Evolutionary conservation across 2,797 vertebrate genomes (phyloP).

Genomic region (Decapterus maruadsi): DNA sequence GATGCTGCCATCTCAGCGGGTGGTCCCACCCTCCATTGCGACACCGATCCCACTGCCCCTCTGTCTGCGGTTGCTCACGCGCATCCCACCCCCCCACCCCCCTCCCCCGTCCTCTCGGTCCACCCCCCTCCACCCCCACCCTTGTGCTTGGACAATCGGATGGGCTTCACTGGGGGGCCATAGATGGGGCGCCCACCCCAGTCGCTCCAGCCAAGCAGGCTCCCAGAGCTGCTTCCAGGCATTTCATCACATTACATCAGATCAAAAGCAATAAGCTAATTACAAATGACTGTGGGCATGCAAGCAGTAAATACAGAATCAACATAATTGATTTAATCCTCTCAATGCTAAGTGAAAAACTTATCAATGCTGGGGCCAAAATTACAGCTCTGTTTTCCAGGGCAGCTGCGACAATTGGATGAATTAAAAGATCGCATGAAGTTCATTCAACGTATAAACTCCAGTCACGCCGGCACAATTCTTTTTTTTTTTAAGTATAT

Average conservation of each 20-base stretch:
- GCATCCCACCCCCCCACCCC: slow-evolving; percentile 59
- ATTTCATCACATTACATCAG: slow-evolving; percentile 88
- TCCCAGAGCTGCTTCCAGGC: slow-evolving; percentile 74
- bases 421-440: slow-evolving; percentile 85
- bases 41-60: slow-evolving; percentile 79
- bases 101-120: slow-evolving; percentile 45
- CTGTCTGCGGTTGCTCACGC: slow-evolving; percentile 84
- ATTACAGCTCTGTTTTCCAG: slow-evolving; percentile 80
- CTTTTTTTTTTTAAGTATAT: too few relatives aligned
- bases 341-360: slow-evolving; percentile 89
- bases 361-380: slow-evolving; percentile 86
- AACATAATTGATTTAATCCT: slow-evolving; percentile 90
- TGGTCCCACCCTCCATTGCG: slow-evolving; percentile 79
- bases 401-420: slow-evolving; percentile 85
- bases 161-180: slow-evolving; percentile 73
- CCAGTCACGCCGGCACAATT: slow-evolving; percentile 35
- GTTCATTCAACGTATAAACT: slow-evolving; percentile 84
- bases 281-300: slow-evolving; percentile 84
- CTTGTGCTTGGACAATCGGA: slow-evolving; percentile 79
- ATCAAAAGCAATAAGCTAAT: slow-evolving; percentile 91
- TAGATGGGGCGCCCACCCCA: slow-evolving; percentile 71
- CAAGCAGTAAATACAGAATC: slow-evolving; percentile 88
- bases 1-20: slow-evolving; percentile 83
- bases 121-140: slow-evolving; percentile 66
- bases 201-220: slow-evolving; percentile 75